These are phyloP conservation scores for Martes martes DNA, from an alignment of 2,113 vertebrate species.

Conservation along the genomic window DNA sequence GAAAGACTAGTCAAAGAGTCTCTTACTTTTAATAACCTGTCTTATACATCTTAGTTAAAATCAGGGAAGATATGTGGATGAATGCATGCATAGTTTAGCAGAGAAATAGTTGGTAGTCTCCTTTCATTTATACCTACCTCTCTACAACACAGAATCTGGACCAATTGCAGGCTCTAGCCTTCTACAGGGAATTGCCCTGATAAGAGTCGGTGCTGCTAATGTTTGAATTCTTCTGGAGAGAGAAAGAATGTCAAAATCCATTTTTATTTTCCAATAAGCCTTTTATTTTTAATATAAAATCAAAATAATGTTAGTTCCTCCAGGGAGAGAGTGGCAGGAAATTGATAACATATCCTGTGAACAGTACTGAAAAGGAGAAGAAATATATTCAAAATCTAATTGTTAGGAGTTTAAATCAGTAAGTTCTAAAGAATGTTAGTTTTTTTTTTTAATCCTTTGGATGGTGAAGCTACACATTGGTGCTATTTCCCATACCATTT, in stretches of 20 bases:
- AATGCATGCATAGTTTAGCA: background rate
- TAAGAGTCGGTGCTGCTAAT: background rate
- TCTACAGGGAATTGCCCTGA: background rate
- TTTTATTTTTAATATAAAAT: slow-evolving; percentile 42
- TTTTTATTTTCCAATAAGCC: background rate
- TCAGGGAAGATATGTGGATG: background rate
- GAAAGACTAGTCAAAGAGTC: background rate
- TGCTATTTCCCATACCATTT: background rate
- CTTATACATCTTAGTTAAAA: background rate
- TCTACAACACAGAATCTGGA: background rate
- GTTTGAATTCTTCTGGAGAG: background rate
- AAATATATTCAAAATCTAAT: background rate
- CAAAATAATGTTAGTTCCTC: background rate
- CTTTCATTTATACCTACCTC: background rate
- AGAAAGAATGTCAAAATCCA: background rate
- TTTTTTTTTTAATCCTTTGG: accelerated
- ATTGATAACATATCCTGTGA: background rate
- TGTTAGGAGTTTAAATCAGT: background rate
- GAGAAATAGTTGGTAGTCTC: background rate
- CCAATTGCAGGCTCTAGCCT: background rate
- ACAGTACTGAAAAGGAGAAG: background rate
- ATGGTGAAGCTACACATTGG: background rate
- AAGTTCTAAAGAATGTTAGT: background rate
- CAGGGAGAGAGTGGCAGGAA: background rate
- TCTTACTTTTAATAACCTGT: background rate